Conservation (phyloP, 2,797 vertebrate species). For the Anas georgica region DNA sequence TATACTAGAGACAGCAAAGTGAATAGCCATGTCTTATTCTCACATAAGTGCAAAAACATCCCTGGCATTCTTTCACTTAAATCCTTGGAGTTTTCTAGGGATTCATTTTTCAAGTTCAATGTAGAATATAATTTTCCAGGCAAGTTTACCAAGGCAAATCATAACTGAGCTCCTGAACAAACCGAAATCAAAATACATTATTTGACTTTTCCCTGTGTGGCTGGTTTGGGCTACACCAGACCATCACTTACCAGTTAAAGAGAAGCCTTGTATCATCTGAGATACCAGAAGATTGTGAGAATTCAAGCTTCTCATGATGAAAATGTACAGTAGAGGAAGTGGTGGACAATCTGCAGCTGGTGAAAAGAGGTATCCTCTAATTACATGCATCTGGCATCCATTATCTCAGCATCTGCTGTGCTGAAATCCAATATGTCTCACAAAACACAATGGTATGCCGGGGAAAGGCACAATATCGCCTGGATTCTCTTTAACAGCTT, state of each 20-base stretch:
- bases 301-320: neutral
- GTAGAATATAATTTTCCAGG: neutral
- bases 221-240: neutral
- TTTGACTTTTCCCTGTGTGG: neutral
- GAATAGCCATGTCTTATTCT: conserved; percentile 36
- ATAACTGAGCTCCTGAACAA: neutral
- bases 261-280: neutral
- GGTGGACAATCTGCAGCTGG: conserved; percentile 38
- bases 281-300: neutral
- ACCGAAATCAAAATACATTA: neutral
- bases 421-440: neutral
- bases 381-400: conserved; percentile 31
- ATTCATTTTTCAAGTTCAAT: neutral
- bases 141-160: neutral
- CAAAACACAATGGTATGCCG: neutral
- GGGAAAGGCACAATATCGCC: neutral
- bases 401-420: neutral
- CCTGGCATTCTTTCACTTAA: neutral
- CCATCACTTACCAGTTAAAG: neutral
- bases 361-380: neutral
- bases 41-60: conserved; percentile 47
- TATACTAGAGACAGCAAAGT: neutral
- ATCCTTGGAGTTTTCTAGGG: conserved; percentile 1
- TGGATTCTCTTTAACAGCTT: neutral
- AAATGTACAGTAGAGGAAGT: conserved; percentile 1